phyloP scores from a whole-genome alignment of 2,888 invertebrate species.

The Conistra vaccinii region DNA sequence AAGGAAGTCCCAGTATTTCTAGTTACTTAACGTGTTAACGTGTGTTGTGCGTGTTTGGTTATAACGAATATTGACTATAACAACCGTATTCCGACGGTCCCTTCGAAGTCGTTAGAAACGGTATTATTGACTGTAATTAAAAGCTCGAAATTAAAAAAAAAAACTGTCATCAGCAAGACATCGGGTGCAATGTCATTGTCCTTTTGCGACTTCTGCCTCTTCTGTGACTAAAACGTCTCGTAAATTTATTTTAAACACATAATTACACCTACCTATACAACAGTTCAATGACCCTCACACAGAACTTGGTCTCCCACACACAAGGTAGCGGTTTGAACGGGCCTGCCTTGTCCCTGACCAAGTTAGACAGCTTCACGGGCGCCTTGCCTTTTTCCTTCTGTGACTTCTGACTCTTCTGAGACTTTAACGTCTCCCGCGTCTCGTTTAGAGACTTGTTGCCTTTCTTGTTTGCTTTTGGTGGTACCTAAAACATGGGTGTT shows the following conservation, averaged over 20 bases:
- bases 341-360: constrained; percentile 81
- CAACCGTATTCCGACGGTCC: no score
- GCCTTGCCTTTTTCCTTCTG: constrained; percentile 80
- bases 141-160: no score
- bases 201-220: background rate
- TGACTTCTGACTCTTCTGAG: constrained; percentile 81
- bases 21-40: no score
- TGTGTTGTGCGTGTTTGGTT: no score
- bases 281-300: constrained; percentile 79
- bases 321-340: constrained; percentile 84
- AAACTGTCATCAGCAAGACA: background rate
- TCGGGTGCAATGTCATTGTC: no score
- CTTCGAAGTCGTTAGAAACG: no score
- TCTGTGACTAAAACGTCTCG: background rate
- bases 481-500: constrained; percentile 66
- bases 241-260: background rate
- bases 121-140: no score
- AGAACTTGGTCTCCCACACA: constrained; percentile 81
- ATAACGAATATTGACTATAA: no score
- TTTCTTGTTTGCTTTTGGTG: constrained; percentile 80
- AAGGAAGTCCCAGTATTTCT: no score
- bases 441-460: constrained; percentile 80
- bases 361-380: constrained; percentile 74
- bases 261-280: constrained; percentile 77
- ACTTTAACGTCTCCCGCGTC: constrained; percentile 77